Evolutionary conservation across 2,113 vertebrate genomes (phyloP).

Genomic region (Microcebus murinus): DNA sequence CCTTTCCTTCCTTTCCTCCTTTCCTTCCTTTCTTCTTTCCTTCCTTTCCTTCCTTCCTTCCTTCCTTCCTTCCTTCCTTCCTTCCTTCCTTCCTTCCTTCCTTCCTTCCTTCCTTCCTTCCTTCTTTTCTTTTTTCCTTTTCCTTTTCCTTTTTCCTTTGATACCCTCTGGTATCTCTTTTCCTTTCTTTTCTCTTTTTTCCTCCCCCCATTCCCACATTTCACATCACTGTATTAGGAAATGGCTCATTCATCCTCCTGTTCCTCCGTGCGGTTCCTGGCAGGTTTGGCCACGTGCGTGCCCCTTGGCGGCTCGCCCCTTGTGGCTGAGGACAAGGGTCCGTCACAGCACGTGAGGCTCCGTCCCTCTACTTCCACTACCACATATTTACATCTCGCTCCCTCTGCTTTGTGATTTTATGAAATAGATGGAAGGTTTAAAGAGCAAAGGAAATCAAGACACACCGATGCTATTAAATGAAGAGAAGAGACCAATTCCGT

Average conservation of each 20-base stretch:
- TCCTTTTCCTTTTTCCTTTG: not conserved
- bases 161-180: no score
- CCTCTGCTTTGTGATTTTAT: not conserved
- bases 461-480: slow-evolving; percentile 9
- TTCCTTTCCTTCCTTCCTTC: not conserved
- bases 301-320: not conserved
- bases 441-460: not conserved
- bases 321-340: not conserved
- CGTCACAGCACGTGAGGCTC: fast-evolving
- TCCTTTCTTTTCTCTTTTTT: fast-evolving
- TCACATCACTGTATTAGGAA: not conserved
- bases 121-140: no score
- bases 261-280: not conserved
- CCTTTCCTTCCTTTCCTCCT: not conserved
- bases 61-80: not conserved
- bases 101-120: not conserved
- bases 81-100: not conserved
- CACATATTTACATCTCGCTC: not conserved
- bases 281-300: not conserved
- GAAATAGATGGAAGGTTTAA: not conserved
- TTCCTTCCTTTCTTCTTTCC: not conserved
- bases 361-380: not conserved
- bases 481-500: not conserved
- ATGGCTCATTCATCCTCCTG: fast-evolving
- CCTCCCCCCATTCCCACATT: not conserved